Percentiles rank a stretch among this genome's conserved stretches.
These are phyloP conservation scores for Crocallis elinguaria DNA, from an alignment of 2,888 invertebrate species.

Conservation along the genomic window DNA sequence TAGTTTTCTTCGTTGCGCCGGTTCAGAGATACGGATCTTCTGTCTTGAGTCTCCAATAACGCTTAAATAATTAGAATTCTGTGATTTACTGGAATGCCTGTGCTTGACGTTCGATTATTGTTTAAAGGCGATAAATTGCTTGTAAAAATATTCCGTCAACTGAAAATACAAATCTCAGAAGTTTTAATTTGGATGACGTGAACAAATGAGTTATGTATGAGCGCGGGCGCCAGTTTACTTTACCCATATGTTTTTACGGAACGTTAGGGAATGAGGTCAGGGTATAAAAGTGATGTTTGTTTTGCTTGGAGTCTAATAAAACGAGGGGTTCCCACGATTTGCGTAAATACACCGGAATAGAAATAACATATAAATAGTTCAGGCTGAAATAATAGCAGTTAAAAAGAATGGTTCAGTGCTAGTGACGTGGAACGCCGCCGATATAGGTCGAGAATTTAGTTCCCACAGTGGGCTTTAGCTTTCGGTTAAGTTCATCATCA, in stretches of 20 bases:
- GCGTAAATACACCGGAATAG: conserved; percentile 32
- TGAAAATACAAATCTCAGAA: conserved; percentile 13
- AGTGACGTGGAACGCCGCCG: too few relatives aligned
- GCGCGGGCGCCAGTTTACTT: conserved; percentile 25
- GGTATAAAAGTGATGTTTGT: conserved; percentile 54
- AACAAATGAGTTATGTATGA: conserved; percentile 29
- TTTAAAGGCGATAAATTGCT: conserved; percentile 9
- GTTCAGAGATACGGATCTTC: too few relatives aligned
- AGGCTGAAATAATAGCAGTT: conserved; percentile 1
- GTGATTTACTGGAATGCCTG: not conserved
- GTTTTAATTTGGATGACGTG: conserved; percentile 32
- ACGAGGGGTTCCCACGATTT: conserved; percentile 52
- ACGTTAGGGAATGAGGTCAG: conserved; percentile 54
- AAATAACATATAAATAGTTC: conserved; percentile 16
- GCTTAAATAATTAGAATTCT: too few relatives aligned
- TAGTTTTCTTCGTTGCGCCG: too few relatives aligned
- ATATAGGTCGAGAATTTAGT: too few relatives aligned
- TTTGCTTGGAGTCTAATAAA: conserved; percentile 44
- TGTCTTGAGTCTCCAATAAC: too few relatives aligned
- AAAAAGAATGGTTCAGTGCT: not conserved
- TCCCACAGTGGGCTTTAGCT: too few relatives aligned
- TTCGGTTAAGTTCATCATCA: too few relatives aligned
- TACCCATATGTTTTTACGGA: conserved; percentile 44
- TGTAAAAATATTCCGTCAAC: conserved; percentile 2
- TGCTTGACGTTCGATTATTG: not conserved